These are phyloP conservation scores for Rhinopomastus cyanomelas DNA, from an alignment of 2,113 vertebrate species.

Conservation along the genomic window DNA sequence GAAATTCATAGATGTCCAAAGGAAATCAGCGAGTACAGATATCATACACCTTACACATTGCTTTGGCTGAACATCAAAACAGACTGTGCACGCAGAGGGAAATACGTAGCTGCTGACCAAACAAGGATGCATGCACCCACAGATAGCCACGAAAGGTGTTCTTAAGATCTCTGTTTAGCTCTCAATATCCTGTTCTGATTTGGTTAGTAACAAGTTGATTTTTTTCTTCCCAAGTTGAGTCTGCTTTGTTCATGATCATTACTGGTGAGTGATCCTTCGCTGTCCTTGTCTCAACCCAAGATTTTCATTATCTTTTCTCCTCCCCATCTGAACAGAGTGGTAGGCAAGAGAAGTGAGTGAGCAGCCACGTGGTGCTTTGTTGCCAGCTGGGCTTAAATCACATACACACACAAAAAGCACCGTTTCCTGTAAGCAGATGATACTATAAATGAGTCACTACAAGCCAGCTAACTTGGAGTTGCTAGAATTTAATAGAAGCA, in stretches of 20 bases:
- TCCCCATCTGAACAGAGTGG: not conserved
- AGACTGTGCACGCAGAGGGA: too few relatives aligned
- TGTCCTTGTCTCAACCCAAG: not conserved
- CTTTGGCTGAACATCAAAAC: not conserved
- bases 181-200: not conserved
- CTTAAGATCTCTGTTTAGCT: not conserved
- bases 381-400: not conserved
- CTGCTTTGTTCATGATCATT: not conserved
- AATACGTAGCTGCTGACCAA: too few relatives aligned
- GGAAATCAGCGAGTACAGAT: not conserved
- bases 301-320: not conserved
- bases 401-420: not conserved
- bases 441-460: not conserved
- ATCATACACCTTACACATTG: not conserved
- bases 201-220: not conserved
- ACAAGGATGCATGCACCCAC: not conserved
- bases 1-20: not conserved
- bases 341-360: not conserved
- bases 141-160: not conserved
- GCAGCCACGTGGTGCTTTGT: not conserved
- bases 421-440: not conserved
- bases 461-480: not conserved
- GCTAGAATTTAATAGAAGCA: constrained; percentile 6
- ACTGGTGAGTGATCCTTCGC: not conserved
- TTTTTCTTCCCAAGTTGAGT: not conserved